These are phyloP conservation scores for Spodoptera exigua DNA, from an alignment of 2,888 invertebrate genomes.

Conservation along the genomic window DNA sequence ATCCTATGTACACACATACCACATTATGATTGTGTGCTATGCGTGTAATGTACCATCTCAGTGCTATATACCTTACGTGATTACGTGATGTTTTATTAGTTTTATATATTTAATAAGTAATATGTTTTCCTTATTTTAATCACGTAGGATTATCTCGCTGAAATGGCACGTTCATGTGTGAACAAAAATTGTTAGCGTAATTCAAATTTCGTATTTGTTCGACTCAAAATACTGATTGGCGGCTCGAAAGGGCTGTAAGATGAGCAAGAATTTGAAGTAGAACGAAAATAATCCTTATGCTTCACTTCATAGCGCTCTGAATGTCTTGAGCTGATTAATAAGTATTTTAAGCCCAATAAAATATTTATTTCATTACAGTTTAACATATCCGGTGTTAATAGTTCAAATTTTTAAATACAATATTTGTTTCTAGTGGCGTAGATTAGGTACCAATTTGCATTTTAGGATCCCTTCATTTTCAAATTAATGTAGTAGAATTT, in stretches of 20 bases:
- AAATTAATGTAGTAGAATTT: slow-evolving; percentile 6
- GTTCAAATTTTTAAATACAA: slow-evolving; percentile 64
- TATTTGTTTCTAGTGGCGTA: slow-evolving; percentile 56
- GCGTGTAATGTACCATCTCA: too few relatives aligned
- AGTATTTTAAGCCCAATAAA: slow-evolving; percentile 26
- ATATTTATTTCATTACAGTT: slow-evolving; percentile 42
- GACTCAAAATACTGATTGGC: slow-evolving; percentile 21
- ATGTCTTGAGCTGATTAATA: not conserved
- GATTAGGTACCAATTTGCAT: slow-evolving; percentile 58
- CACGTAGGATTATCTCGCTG: too few relatives aligned
- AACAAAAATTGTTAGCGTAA: slow-evolving; percentile 54
- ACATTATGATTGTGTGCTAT: too few relatives aligned
- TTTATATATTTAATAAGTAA: too few relatives aligned
- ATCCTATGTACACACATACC: too few relatives aligned
- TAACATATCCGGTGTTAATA: slow-evolving; percentile 61
- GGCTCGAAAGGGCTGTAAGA: slow-evolving; percentile 3
- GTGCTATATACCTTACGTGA: too few relatives aligned
- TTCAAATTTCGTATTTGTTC: slow-evolving; percentile 39
- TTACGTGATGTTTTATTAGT: too few relatives aligned
- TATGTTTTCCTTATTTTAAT: too few relatives aligned
- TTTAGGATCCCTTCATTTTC: slow-evolving; percentile 50
- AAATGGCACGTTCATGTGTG: too few relatives aligned
- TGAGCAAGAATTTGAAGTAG: too few relatives aligned
- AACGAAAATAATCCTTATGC: too few relatives aligned
- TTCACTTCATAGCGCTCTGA: not conserved